These are phyloP conservation scores for Podarcis siculus DNA, from an alignment of 2,797 vertebrate species.

Conservation along the genomic window DNA sequence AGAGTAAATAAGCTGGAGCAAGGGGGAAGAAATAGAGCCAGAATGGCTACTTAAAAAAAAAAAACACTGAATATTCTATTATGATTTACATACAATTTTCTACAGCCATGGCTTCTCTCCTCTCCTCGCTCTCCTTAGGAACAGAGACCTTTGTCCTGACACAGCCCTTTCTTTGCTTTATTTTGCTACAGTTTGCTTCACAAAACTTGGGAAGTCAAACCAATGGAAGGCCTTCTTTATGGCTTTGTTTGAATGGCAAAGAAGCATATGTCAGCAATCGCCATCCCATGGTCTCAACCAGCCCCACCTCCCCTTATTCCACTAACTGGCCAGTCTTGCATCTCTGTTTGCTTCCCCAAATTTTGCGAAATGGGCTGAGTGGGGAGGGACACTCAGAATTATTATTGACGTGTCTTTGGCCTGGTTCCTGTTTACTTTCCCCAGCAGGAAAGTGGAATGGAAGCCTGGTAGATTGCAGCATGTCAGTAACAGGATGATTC, in stretches of 20 bases:
- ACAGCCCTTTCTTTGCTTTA: neutral
- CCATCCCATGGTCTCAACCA: neutral
- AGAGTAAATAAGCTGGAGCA: neutral
- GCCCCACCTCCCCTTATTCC: neutral
- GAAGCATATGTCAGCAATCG: neutral
- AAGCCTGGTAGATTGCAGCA: neutral
- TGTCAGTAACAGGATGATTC: neutral
- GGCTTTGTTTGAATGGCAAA: neutral
- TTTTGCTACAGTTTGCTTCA: neutral
- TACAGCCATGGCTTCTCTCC: neutral
- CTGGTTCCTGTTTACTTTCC: neutral
- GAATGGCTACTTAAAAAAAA: neutral
- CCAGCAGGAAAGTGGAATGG: neutral
- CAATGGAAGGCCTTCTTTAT: neutral
- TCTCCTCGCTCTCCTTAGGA: neutral
- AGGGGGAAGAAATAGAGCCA: too few species aligned
- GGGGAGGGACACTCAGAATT: neutral
- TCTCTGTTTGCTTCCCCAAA: neutral
- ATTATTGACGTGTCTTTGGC: neutral
- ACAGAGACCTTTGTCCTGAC: fast-evolving
- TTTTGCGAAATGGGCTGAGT: neutral
- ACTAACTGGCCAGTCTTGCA: neutral
- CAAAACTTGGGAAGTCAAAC: neutral
- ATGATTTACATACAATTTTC: neutral
- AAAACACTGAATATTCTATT: neutral